A percentile compares a stretch with the other conserved stretches of the same genome.
These are phyloP conservation scores for Torymus texanus DNA, from an alignment of 2,888 invertebrate genomes.

Conservation along the genomic window DNA sequence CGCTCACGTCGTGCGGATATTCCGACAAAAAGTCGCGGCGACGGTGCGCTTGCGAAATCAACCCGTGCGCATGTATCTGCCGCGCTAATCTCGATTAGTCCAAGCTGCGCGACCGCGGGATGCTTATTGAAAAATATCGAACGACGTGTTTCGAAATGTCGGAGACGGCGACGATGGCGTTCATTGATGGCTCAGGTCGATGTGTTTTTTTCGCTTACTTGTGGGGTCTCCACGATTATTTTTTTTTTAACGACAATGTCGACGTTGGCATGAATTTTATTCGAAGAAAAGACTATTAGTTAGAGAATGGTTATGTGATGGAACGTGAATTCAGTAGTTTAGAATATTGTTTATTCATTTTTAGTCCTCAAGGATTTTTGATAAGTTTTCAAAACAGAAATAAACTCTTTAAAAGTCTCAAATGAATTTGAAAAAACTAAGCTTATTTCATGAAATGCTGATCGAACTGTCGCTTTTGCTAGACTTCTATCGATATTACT, in stretches of 20 bases:
- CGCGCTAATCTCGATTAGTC: constrained; percentile 45
- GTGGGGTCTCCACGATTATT: neutral
- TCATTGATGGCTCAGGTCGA: neutral
- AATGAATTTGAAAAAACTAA: too few relatives aligned
- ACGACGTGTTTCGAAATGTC: constrained; percentile 6
- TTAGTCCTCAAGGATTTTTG: too few relatives aligned
- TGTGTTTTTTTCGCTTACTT: neutral
- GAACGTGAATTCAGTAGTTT: too few relatives aligned
- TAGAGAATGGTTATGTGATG: too few relatives aligned
- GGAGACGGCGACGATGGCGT: neutral
- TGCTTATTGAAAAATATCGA: constrained; percentile 47
- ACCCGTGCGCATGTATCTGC: constrained; percentile 20
- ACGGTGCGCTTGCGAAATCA: constrained; percentile 43
- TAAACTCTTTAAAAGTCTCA: too few relatives aligned
- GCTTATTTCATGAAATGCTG: too few relatives aligned
- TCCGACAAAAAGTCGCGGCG: constrained; percentile 47
- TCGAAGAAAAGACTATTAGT: too few relatives aligned
- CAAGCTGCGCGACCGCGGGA: neutral
- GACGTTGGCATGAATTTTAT: too few relatives aligned
- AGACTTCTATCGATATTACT: too few relatives aligned
- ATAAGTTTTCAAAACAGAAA: too few relatives aligned
- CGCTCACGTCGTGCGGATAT: constrained; percentile 7
- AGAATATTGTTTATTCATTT: too few relatives aligned
- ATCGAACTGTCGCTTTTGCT: too few relatives aligned
- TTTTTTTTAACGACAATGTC: neutral